Evolutionary conservation across 2,113 vertebrate species (phyloP), one percentile per base, ranked within the genome.

Genomic region (Tinamus guttatus): DNA sequence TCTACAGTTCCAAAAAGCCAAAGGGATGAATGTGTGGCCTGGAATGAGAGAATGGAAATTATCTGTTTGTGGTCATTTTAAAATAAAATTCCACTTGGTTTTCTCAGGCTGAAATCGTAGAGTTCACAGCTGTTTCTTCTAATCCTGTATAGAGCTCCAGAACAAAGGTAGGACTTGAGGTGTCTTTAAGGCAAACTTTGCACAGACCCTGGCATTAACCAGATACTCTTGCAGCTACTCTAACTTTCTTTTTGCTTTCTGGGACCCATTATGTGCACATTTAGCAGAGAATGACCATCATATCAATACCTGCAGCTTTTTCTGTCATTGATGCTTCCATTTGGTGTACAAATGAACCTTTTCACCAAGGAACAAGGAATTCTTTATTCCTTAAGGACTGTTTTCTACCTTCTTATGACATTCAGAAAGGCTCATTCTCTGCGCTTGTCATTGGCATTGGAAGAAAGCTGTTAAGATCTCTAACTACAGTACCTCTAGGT

Each of bases 401-500:
- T 51, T 81, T 70, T 78, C 56, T 56, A 9, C 1, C 0, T 28
- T 81, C 69, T 40, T 28, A 62, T 60, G 22, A 43, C 22, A 58
- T 68, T 85, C 51, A 73, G 65, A 79, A 81, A 56, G 45, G 3
- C 6, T 92, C 9, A 18, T 63, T 74, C 34, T 13, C 14, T 58
- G 38, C 16, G 7, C 8, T 75, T 75, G 24, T 71, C 0, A 0
- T 3, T 22, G 11, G 1, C 14, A 7, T 78, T 34, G 45, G 22
- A 52, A 86, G n/a, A 88, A 86, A 64, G 38, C 49, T 49, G 21
- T 70, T 62, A 49, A 60, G 8, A 78, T 60, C 34, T 27, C 47
- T 38, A 25, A 32, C 21, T 85, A 69, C 11, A 76, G 34, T 69
- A 58, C 2, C 1, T 52, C 10, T 32, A 68, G 7, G 5, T 86